These are phyloP conservation scores for Ctenopoma multispine DNA, from an alignment of 2,797 vertebrate species.

Conservation along the genomic window DNA sequence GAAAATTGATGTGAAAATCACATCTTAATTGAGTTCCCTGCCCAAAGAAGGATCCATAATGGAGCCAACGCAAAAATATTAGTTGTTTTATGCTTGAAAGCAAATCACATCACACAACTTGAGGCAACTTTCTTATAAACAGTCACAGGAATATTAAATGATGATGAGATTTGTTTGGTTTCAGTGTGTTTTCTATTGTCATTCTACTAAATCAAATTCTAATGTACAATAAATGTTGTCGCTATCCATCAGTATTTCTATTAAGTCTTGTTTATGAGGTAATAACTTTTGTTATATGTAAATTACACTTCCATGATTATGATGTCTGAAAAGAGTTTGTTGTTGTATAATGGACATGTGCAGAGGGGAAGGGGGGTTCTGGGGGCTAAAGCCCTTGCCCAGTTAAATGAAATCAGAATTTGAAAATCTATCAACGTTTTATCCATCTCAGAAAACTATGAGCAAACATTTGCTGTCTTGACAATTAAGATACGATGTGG, in stretches of 20 bases:
- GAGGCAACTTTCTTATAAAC: conserved; percentile 39
- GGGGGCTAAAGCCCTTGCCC: too few relatives aligned
- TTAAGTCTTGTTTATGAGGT: neutral
- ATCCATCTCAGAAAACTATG: too few relatives aligned
- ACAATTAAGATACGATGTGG: too few relatives aligned
- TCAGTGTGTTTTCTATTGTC: neutral
- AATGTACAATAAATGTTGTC: neutral
- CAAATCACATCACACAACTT: conserved; percentile 41
- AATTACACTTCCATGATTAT: neutral
- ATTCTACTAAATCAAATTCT: conserved; percentile 1
- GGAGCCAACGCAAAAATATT: conserved; percentile 44
- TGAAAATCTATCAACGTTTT: too few relatives aligned
- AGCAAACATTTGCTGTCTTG: too few relatives aligned
- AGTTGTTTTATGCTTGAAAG: conserved; percentile 57
- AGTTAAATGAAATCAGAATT: too few relatives aligned
- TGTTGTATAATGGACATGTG: too few relatives aligned
- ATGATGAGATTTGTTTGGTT: neutral
- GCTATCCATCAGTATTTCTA: conserved; percentile 5
- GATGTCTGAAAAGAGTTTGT: neutral
- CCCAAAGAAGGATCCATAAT: conserved; percentile 63
- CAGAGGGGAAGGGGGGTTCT: too few relatives aligned
- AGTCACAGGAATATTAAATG: conserved; percentile 25
- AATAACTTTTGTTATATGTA: neutral
- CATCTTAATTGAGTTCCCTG: conserved; percentile 77
- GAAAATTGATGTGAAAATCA: conserved; percentile 76